A percentile compares a stretch with the other conserved stretches of the same genome.
Conservation (phyloP, 2,113 vertebrate genomes). For the Coryphaenoides rupestris region DNA sequence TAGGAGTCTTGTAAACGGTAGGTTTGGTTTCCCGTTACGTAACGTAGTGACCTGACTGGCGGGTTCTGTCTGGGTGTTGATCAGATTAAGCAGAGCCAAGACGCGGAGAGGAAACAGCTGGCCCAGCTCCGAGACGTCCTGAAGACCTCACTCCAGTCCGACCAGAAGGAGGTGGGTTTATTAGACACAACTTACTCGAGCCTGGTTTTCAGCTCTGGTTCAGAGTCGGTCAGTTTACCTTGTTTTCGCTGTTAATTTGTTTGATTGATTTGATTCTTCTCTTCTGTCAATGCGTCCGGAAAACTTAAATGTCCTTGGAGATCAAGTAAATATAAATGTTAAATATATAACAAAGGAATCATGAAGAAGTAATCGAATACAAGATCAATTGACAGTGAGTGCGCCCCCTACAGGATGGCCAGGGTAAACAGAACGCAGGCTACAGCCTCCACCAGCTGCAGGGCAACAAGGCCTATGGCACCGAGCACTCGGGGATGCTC, state of each 20-base stretch:
- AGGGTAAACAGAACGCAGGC: conserved; percentile 82
- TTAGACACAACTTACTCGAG: not conserved
- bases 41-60: no score
- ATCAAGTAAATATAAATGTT: no score
- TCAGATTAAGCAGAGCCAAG: conserved; percentile 82
- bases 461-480: conserved; percentile 95
- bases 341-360: no score
- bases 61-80: not conserved
- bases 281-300: no score
- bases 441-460: conserved; percentile 97
- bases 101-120: conserved; percentile 90
- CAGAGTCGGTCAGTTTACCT: not conserved
- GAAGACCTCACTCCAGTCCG: conserved; percentile 88
- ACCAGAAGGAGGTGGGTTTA: conserved; percentile 87
- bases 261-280: no score
- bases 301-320: no score
- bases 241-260: no score
- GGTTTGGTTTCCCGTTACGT: no score
- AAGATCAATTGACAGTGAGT: not conserved
- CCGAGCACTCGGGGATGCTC: conserved; percentile 82
- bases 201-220: not conserved
- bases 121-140: conserved; percentile 86
- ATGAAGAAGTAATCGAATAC: no score
- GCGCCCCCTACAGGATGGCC: conserved; percentile 75
- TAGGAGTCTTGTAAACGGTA: no score